These are phyloP conservation scores for Automeris io DNA, from an alignment of 2,888 invertebrate species.

Conservation along the genomic window DNA sequence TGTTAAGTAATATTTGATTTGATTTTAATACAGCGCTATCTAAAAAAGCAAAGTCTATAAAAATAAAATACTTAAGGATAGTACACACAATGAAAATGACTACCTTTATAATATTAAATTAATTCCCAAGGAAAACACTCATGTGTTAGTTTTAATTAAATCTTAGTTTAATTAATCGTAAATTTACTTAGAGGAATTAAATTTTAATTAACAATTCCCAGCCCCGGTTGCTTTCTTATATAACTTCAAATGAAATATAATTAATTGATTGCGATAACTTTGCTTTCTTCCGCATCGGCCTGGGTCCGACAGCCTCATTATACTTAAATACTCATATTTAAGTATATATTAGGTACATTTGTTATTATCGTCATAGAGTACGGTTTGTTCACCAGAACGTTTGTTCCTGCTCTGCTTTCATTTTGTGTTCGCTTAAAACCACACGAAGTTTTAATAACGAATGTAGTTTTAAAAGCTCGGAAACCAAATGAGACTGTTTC, in stretches of 20 bases:
- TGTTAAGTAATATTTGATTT: no score
- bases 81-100: no score
- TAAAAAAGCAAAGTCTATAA: no score
- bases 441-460: slow-evolving; percentile 11
- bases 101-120: no score
- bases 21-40: no score
- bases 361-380: slow-evolving; percentile 12
- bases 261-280: slow-evolving; percentile 9
- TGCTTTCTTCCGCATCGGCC: slow-evolving; percentile 12
- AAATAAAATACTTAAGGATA: no score
- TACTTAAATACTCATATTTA: slow-evolving; percentile 16
- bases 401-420: slow-evolving; percentile 3
- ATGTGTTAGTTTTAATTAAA: slow-evolving; percentile 19
- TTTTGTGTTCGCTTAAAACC: slow-evolving; percentile 4
- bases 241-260: slow-evolving; percentile 27
- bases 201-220: slow-evolving; percentile 23
- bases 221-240: slow-evolving; percentile 14
- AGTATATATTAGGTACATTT: slow-evolving; percentile 18
- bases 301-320: slow-evolving; percentile 17
- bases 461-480: slow-evolving; percentile 7
- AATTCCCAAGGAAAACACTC: slow-evolving; percentile 8
- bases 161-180: slow-evolving; percentile 14
- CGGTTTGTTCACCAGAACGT: slow-evolving; percentile 6
- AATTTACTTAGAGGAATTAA: slow-evolving; percentile 15
- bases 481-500: background rate